Base-by-base conservation (phyloP, 1,140 invertebrate genomes). In the Drosophila auraria region DNA sequence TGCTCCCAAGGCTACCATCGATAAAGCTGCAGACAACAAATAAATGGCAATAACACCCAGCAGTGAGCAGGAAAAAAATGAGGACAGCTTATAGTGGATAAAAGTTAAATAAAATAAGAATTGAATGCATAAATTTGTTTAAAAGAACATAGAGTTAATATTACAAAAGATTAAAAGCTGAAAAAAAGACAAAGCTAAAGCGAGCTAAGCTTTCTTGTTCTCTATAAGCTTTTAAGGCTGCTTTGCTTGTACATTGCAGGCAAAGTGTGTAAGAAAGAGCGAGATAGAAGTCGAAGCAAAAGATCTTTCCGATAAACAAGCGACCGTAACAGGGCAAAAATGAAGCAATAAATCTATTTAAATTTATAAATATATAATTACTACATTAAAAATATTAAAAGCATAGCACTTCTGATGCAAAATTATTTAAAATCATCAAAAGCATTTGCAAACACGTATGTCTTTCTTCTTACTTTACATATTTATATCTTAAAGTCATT, bases 1-100 rank as follows among this genome's bases (percentile, higher is more conserved):
- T 61, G 69, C 73, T 50, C 53, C 65, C 73, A 83, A 83, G 82
- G 78, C 72, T 40, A 68, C 40, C 42, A 87, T 53, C 68, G 27
- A 77, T 53, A 60, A 62, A 64, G 50, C 47, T 30, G 45, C 44
- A 44, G 36, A 68, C 44, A 77, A 64, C 47, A 56, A 50, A 60
- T 49, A 61, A 53, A 73, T 60, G 14, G 68, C 69, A 66, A 76
- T 40, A 63, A 36, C 53, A 56, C n/a, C 11, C 30, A 64, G 5
- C n/a, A 12, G 15, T 45, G 23, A 23, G 45, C 58, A 15, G 63
- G 0, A 17, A 25, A n/a, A 17, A 65, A 63, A 23, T 23, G 38
- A 56, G 33, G 20, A 23, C 20, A 40, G 14, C 23, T 23, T 23
- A 9, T 1, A 23, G 9, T 25, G 11, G 7, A 25, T 51, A 25